A percentile compares a stretch with the other conserved stretches of the same genome.
Conservation (phyloP, 2,113 vertebrate genomes). For the Lanius ludovicianus region DNA sequence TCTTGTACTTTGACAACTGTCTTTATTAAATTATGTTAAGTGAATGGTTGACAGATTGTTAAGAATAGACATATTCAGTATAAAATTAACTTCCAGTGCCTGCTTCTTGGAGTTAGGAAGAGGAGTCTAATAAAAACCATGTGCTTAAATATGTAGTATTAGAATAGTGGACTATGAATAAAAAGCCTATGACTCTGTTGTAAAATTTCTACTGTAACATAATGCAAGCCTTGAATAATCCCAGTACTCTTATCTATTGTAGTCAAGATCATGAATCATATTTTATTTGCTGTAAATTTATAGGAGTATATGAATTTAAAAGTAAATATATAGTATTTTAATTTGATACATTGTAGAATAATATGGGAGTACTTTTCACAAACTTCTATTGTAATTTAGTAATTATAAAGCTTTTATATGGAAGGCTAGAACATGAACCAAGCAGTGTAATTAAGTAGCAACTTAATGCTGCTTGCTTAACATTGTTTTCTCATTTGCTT, state of each 20-base stretch:
- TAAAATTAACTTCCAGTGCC: background rate
- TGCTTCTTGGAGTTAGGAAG: background rate
- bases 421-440: background rate
- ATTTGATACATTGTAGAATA: background rate
- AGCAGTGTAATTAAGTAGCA: background rate
- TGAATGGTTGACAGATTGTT: background rate
- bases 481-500: background rate
- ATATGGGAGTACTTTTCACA: background rate
- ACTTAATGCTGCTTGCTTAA: background rate
- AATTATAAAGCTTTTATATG: background rate
- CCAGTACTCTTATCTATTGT: background rate
- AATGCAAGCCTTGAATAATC: background rate
- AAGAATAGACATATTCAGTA: background rate
- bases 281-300: background rate
- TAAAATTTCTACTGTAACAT: background rate
- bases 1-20: background rate
- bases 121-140: background rate
- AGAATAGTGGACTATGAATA: background rate
- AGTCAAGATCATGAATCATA: background rate
- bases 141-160: background rate
- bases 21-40: background rate
- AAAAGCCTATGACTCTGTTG: background rate
- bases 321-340: background rate
- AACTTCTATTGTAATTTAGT: background rate
- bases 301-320: background rate